Evolutionary conservation across 2,888 invertebrate genomes (phyloP).

Genomic region (Dichetophora obliterata): DNA sequence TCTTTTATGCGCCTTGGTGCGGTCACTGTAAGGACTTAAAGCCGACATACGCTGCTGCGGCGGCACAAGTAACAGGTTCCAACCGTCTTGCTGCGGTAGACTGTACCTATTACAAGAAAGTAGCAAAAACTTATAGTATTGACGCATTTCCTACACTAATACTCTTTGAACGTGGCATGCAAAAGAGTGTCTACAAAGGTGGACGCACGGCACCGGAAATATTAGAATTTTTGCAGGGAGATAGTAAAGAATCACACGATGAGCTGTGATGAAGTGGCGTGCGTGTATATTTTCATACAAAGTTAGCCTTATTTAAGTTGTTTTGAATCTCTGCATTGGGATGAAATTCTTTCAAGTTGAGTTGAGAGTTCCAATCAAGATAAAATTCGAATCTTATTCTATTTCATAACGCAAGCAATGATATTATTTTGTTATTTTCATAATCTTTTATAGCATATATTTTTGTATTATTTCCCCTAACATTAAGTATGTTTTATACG

Average conservation of each 20-base stretch:
- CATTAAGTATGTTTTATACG: too few relatives aligned
- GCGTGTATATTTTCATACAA: not conserved
- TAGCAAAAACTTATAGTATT: conserved; percentile 75
- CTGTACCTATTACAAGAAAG: conserved; percentile 75
- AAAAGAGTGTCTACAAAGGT: conserved; percentile 73
- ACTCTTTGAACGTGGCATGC: conserved; percentile 73
- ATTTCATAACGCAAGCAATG: not conserved
- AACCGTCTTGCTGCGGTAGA: conserved; percentile 75
- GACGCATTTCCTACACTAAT: conserved; percentile 79
- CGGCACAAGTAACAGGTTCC: conserved; percentile 47
- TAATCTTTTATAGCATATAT: not conserved
- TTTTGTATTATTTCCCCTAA: not conserved
- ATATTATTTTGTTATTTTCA: not conserved
- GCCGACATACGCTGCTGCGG: conserved; percentile 75
- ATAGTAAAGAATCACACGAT: not conserved
- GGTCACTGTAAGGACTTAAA: conserved; percentile 79
- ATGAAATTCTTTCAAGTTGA: not conserved
- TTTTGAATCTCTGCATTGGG: not conserved
- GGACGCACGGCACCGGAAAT: conserved; percentile 73
- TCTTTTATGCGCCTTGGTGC: conserved; percentile 92
- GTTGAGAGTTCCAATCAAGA: not conserved
- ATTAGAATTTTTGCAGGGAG: conserved; percentile 70
- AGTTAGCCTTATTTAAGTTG: not conserved
- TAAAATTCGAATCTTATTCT: not conserved
- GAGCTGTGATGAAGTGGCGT: conserved; percentile 21